phyloP scores from a whole-genome alignment of 2,113 vertebrate species.

The Thamnophis sirtalis region DNA sequence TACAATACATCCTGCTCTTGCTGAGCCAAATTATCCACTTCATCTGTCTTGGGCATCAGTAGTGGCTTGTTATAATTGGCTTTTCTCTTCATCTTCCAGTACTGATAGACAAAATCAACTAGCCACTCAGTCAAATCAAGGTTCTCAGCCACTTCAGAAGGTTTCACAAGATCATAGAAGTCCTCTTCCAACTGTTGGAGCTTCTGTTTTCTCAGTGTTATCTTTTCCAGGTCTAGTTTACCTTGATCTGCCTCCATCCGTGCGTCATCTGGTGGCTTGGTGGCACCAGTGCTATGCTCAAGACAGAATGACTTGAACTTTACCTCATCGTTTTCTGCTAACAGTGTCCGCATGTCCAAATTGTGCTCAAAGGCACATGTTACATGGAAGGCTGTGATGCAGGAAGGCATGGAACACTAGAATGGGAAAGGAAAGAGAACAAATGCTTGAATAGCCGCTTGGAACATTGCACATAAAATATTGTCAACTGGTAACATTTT shows the following conservation, averaged over 20 bases:
- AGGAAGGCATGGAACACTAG: conserved; percentile 94
- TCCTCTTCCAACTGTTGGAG: conserved; percentile 93
- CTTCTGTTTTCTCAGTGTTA: conserved; percentile 91
- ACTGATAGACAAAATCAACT: conserved; percentile 95
- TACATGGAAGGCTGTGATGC: conserved; percentile 94
- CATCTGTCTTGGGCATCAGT: conserved; percentile 86
- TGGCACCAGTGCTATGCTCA: conserved; percentile 84
- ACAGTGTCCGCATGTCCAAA: conserved; percentile 93
- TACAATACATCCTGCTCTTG: conserved; percentile 96
- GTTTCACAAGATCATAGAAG: conserved; percentile 91
- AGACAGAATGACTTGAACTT: conserved; percentile 98
- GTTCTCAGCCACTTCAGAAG: conserved; percentile 83
- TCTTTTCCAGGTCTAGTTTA: conserved; percentile 84
- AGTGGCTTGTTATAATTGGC: conserved; percentile 88
- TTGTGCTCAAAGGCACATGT: conserved; percentile 95
- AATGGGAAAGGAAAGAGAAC: conserved; percentile 15
- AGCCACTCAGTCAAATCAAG: conserved; percentile 76
- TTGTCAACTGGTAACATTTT: rapidly evolving
- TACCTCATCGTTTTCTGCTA: conserved; percentile 94
- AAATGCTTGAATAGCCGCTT: not conserved
- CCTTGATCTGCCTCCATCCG: conserved; percentile 68
- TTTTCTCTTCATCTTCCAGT: conserved; percentile 96
- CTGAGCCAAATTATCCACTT: conserved; percentile 95
- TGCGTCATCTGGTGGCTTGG: conserved; percentile 62
- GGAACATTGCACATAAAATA: not conserved